A percentile compares a stretch with the other conserved stretches of the same genome.
These are phyloP conservation scores for Drosophila fungiperda DNA, from an alignment of 2,888 invertebrate species.

Conservation along the genomic window DNA sequence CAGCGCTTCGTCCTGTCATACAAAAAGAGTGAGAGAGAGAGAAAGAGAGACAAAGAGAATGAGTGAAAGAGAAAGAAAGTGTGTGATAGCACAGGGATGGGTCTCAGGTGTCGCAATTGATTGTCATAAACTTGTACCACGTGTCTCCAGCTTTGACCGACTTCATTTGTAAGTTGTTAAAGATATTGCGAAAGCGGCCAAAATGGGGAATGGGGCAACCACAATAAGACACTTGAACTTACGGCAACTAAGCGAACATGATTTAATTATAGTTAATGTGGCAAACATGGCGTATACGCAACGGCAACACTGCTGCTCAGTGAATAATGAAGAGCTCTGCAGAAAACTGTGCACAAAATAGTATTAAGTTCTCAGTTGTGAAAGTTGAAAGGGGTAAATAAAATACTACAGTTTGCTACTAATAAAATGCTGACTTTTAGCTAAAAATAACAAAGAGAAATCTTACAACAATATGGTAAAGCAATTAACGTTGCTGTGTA, in stretches of 20 bases:
- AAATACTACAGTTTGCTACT: slow-evolving; percentile 31
- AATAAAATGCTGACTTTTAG: slow-evolving; percentile 57
- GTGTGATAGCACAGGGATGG: background rate
- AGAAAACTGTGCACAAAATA: slow-evolving; percentile 45
- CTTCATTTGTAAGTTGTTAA: slow-evolving; percentile 68
- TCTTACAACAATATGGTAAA: background rate
- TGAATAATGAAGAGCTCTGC: slow-evolving; percentile 26
- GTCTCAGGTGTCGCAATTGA: slow-evolving; percentile 68
- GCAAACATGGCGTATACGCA: slow-evolving; percentile 53
- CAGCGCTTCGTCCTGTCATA: slow-evolving; percentile 49
- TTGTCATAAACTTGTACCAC: slow-evolving; percentile 72
- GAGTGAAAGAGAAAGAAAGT: background rate
- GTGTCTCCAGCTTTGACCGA: slow-evolving; percentile 52
- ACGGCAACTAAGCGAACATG: slow-evolving; percentile 60
- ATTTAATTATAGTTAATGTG: slow-evolving; percentile 51
- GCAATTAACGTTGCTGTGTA: background rate
- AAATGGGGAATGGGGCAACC: background rate
- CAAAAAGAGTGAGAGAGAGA: background rate
- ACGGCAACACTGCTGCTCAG: slow-evolving; percentile 18
- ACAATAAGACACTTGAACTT: slow-evolving; percentile 36
- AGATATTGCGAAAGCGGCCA: slow-evolving; percentile 7
- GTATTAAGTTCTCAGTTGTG: slow-evolving; percentile 51
- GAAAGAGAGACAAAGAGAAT: background rate
- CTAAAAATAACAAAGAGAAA: background rate
- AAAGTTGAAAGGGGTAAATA: slow-evolving; percentile 8